Conservation (phyloP, 92 coral and sea anemone species). For the Anthopleura xanthogrammica region DNA sequence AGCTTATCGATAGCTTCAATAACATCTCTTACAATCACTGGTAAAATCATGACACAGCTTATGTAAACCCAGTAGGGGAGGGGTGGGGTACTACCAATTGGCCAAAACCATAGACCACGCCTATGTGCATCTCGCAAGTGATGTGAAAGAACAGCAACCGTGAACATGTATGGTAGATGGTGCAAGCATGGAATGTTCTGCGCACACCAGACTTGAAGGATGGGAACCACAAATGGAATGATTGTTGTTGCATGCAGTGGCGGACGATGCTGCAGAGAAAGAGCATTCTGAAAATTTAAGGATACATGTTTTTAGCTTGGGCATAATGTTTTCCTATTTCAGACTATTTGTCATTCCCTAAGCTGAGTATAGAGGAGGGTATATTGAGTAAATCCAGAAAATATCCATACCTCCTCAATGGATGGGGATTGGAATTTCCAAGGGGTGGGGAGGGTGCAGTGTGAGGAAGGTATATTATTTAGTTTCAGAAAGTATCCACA, state of each 20-base stretch:
- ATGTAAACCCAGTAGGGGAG: conserved; percentile 80
- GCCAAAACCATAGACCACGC: conserved; percentile 97
- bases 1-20: conserved; percentile 33
- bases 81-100: conserved; percentile 84
- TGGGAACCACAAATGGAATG: conserved; percentile 56
- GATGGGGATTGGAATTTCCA: background rate
- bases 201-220: conserved; percentile 74
- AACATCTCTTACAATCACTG: conserved; percentile 39
- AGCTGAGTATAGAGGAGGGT: background rate
- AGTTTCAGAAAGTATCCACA: background rate
- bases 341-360: too few relatives aligned
- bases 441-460: too few relatives aligned
- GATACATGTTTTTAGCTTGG: background rate
- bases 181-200: conserved; percentile 45
- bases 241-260: conserved; percentile 81
- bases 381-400: background rate
- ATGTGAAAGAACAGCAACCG: conserved; percentile 79
- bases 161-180: conserved; percentile 67
- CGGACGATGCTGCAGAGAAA: conserved; percentile 62
- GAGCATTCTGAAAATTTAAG: conserved; percentile 62
- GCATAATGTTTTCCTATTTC: too few relatives aligned
- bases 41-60: conserved; percentile 41
- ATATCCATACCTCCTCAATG: background rate
- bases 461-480: background rate
- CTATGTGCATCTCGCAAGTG: conserved; percentile 89